Base-by-base conservation (phyloP, 1,140 invertebrate genomes). In the Trichogramma pretiosum region DNA sequence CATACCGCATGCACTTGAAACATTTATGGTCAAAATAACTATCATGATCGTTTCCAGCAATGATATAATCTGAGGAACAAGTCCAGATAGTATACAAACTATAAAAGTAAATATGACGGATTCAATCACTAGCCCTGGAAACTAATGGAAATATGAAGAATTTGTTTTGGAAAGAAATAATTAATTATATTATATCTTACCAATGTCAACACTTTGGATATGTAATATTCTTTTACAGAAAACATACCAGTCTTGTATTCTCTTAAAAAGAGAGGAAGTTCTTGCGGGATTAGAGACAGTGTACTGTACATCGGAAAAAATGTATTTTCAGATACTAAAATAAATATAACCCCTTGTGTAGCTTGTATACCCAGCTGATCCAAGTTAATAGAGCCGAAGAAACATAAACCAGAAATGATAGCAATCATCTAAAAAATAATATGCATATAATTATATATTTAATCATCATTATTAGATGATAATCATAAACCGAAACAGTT, bases 301-400 rank as follows among this genome's bases (percentile, higher is more conserved):
- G 86, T 84, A 0, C 84, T 80, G 62, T 91, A 91, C 84, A 91
- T 89, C 0, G 87, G 85, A 35, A 81, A 80, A 66, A 89, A 93
- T 3, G 87, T 86, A 56, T 90, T 91, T 71, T 93, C 88, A 0
- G 85, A 80, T 28, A 91, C 86, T 61, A 91, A 77, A 18, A 90
- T 81, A 60, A 90, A 91, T 2, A 91, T 63, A 0, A 82, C 81
- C 10, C 89, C 89, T 67, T 91, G 84, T 2, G 88, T 78, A 18
- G 87, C 81, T 64, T 90, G 88, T 13, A 91, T 78, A 1, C 87
- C 87, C 8, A 76, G 67, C 61, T 92, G 88, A 32, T 83, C 80
- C 0, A 81, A 60, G 10, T 79, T 77, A 21, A 75, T 55, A 3
- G 82, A 80, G 16, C 84, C 84, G 2, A 82, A 71, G 65, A 85